Evolutionary conservation across 2,888 invertebrate genomes (phyloP).

Genomic region (Chrysodeixis includens): DNA sequence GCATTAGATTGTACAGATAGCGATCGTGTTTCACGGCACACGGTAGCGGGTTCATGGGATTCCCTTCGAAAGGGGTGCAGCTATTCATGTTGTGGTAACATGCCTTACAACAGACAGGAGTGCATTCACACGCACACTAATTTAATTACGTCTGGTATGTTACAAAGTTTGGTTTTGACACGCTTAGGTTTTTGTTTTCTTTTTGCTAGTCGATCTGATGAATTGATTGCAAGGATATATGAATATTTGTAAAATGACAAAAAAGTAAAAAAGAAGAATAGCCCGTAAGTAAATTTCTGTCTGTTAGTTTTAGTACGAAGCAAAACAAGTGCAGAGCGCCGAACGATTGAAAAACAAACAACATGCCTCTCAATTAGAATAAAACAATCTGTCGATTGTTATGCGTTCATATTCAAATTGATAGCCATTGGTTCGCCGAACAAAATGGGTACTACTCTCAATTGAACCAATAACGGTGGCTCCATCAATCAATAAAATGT

Average conservation of each 20-base stretch:
- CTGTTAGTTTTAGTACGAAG: not conserved
- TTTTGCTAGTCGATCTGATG: no score
- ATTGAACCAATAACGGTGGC: slow-evolving; percentile 53
- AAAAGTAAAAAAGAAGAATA: no score
- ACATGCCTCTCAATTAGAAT: slow-evolving; percentile 15
- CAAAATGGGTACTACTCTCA: slow-evolving; percentile 46
- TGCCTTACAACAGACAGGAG: slow-evolving; percentile 23
- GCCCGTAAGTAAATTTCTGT: not conserved
- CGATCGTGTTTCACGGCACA: slow-evolving; percentile 38
- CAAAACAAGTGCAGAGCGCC: not conserved
- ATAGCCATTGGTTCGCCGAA: slow-evolving; percentile 47
- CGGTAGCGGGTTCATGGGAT: slow-evolving; percentile 39
- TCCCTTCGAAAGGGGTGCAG: slow-evolving; percentile 37
- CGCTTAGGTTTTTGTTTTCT: not conserved
- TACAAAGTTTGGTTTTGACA: slow-evolving; percentile 19
- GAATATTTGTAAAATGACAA: no score
- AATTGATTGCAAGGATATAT: no score
- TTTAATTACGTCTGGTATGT: slow-evolving; percentile 18
- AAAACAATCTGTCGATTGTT: slow-evolving; percentile 52
- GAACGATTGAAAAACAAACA: slow-evolving; percentile 12
- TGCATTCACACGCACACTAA: slow-evolving; percentile 40
- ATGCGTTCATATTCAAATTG: slow-evolving; percentile 53
- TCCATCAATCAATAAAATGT: slow-evolving; percentile 52
- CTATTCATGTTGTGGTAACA: slow-evolving; percentile 20
- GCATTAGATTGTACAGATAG: slow-evolving; percentile 34